Conservation (phyloP, 2,797 vertebrate genomes). For the Microcaecilia unicolor region DNA sequence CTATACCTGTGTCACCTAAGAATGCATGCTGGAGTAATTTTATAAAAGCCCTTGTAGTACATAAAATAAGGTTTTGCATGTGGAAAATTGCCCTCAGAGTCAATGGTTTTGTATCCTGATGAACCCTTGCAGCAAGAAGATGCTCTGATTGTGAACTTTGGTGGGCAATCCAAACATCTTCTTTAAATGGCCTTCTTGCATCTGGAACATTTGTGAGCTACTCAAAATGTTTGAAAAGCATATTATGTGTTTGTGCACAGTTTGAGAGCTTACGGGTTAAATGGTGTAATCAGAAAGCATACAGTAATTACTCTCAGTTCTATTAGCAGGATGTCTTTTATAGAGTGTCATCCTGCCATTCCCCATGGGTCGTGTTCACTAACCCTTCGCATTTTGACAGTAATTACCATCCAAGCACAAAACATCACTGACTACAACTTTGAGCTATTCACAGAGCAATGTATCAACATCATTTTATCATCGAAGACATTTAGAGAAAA, state of each 20-base stretch:
- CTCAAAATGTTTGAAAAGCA: background rate
- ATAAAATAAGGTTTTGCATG: too few relatives aligned
- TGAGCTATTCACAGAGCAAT: conserved; percentile 23
- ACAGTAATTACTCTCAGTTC: conserved; percentile 40
- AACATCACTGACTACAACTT: conserved; percentile 26
- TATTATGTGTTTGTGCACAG: background rate
- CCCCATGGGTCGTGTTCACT: conserved; percentile 32
- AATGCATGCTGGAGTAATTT: too few relatives aligned
- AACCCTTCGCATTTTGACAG: conserved; percentile 40
- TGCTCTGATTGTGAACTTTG: too few relatives aligned
- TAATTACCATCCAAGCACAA: conserved; percentile 43
- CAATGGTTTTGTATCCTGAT: too few relatives aligned
- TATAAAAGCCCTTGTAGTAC: too few relatives aligned
- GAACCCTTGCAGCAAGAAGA: too few relatives aligned
- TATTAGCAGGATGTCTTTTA: conserved; percentile 38
- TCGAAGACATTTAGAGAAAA: background rate
- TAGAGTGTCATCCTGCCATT: conserved; percentile 44
- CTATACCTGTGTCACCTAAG: too few relatives aligned
- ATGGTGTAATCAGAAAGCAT: conserved; percentile 32
- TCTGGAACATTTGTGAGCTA: background rate
- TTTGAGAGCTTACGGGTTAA: conserved; percentile 38
- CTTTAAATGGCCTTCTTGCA: background rate
- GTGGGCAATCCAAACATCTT: background rate
- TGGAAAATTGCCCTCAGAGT: too few relatives aligned
- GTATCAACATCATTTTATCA: conserved; percentile 21